These are phyloP conservation scores for Tiliacea citrago DNA, from an alignment of 2,888 invertebrate species.

Conservation along the genomic window DNA sequence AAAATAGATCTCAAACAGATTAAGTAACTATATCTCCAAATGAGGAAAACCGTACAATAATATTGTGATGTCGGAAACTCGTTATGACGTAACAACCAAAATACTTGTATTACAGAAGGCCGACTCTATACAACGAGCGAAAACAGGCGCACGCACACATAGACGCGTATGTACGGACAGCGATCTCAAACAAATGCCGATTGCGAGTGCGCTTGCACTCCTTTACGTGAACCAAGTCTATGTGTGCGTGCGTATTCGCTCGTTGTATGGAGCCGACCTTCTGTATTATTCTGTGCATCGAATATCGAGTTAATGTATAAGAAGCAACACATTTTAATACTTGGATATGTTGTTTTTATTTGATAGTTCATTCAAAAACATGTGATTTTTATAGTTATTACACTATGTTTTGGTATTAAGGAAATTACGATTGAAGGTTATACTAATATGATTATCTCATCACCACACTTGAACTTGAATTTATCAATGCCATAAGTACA, in stretches of 20 bases:
- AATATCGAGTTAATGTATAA: neutral
- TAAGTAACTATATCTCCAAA: conserved; percentile 26
- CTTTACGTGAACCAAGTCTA: neutral
- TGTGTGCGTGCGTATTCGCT: neutral
- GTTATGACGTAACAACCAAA: conserved; percentile 34
- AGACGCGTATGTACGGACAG: too few species aligned
- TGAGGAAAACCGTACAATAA: conserved; percentile 52
- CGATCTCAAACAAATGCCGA: neutral
- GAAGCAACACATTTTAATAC: neutral
- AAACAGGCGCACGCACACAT: neutral
- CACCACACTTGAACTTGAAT: neutral
- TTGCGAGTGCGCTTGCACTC: neutral
- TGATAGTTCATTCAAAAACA: conserved; percentile 11
- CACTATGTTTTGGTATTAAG: neutral
- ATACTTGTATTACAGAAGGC: conserved; percentile 4
- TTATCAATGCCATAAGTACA: neutral
- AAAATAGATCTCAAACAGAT: conserved; percentile 38
- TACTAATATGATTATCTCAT: neutral
- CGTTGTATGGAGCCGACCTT: neutral
- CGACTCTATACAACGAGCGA: neutral
- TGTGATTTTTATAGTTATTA: neutral
- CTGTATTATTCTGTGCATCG: neutral
- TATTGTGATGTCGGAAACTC: conserved; percentile 24
- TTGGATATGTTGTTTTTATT: neutral
- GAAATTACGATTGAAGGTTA: conserved; percentile 4